phyloP scores from a whole-genome alignment of 2,113 vertebrate genomes.

The Heterocephalus glaber region DNA sequence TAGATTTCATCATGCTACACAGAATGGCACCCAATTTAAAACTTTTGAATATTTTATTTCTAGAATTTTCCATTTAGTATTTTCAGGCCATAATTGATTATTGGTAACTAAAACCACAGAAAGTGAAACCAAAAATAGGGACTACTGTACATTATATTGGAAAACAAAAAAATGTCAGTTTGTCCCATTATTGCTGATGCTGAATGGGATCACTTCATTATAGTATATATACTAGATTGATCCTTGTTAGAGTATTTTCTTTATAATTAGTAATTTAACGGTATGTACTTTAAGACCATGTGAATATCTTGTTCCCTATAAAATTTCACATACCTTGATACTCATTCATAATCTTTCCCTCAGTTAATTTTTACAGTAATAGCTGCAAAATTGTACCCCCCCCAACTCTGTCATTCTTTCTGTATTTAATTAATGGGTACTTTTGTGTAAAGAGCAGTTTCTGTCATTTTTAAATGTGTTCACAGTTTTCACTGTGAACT shows the following conservation, averaged over 20 bases:
- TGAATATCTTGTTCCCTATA: neutral
- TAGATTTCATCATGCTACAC: too few species aligned
- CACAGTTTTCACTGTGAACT: neutral
- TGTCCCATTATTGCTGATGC: neutral
- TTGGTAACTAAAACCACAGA: neutral
- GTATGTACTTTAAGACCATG: neutral
- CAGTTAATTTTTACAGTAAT: neutral
- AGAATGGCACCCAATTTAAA: too few species aligned
- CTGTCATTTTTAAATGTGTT: neutral
- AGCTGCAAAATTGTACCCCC: neutral
- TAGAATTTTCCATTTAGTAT: neutral
- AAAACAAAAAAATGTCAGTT: constrained; percentile 11
- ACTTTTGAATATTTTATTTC: too few species aligned
- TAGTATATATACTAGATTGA: neutral
- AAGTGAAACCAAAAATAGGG: neutral
- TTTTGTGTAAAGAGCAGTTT: neutral
- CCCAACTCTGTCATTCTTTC: neutral
- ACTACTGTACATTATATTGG: neutral
- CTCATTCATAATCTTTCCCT: neutral
- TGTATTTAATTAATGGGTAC: neutral
- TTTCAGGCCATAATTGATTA: neutral
- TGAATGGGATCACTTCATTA: neutral
- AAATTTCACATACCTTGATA: constrained; percentile 1
- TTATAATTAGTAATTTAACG: neutral
- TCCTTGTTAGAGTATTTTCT: neutral